phyloP scores from a whole-genome alignment of 2,888 invertebrate genomes.

The Antheraea yamamai region DNA sequence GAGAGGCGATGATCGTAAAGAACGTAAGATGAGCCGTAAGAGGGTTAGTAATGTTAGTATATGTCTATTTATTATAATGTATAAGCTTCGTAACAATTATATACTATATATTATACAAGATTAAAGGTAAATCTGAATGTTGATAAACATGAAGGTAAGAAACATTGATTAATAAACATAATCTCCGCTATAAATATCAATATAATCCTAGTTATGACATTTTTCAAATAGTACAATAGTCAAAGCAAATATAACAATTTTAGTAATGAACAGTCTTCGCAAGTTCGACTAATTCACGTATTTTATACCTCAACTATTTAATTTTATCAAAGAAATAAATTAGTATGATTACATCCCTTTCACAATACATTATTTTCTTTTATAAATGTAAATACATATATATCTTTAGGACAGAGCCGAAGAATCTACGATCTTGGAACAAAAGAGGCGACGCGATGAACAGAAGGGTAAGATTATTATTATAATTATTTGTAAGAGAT shows the following conservation, averaged over 20 bases:
- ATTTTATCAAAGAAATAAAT: background rate
- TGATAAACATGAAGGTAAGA: background rate
- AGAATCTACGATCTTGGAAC: slow-evolving; percentile 85
- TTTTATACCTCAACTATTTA: background rate
- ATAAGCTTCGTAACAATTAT: background rate
- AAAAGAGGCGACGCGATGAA: slow-evolving; percentile 91
- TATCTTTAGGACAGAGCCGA: slow-evolving; percentile 86
- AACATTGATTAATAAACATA: background rate
- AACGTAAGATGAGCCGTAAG: slow-evolving; percentile 90
- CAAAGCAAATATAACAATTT: no score
- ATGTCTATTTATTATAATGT: slow-evolving; percentile 13
- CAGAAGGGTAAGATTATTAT: slow-evolving; percentile 83
- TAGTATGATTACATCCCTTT: background rate
- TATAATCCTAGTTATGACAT: background rate
- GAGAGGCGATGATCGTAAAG: slow-evolving; percentile 84
- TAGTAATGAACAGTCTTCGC: background rate
- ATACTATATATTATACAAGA: background rate
- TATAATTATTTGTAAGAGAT: background rate
- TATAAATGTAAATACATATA: slow-evolving; percentile 21
- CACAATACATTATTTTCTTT: background rate
- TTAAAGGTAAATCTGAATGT: background rate
- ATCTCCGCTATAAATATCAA: background rate
- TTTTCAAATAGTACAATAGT: background rate
- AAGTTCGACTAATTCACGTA: background rate
- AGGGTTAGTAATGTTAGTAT: slow-evolving; percentile 87